phyloP scores from a whole-genome alignment of 2,797 vertebrate species.

The Sebastes iracundus region DNA sequence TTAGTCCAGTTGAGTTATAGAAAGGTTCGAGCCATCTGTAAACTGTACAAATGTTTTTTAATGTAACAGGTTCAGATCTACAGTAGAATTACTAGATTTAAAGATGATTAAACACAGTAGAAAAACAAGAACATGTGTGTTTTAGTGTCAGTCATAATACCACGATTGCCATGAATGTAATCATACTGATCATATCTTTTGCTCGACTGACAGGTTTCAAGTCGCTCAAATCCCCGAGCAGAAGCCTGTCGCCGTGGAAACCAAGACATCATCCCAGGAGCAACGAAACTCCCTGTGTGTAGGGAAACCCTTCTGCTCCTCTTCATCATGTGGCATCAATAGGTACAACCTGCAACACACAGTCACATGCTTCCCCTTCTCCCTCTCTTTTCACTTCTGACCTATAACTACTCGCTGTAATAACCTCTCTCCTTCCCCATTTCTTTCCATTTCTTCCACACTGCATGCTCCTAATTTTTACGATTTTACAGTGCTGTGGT shows the following conservation, averaged over 20 bases:
- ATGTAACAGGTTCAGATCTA: background rate
- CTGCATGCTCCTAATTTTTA: background rate
- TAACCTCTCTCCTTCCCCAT: background rate
- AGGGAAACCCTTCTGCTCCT: constrained; percentile 64
- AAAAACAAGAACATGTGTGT: background rate
- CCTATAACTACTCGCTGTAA: background rate
- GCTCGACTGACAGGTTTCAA: constrained; percentile 85
- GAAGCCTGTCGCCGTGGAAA: constrained; percentile 74
- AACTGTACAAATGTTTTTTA: background rate
- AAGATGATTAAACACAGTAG: background rate
- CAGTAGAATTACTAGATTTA: background rate
- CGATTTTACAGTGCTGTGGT: background rate
- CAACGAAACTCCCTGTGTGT: constrained; percentile 78
- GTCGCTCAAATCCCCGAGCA: constrained; percentile 94
- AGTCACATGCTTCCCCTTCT: too few species aligned
- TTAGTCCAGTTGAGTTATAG: background rate
- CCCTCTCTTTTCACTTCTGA: background rate
- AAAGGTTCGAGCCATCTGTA: background rate
- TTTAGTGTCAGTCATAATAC: too few species aligned
- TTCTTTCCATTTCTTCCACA: background rate
- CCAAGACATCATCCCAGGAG: constrained; percentile 72
- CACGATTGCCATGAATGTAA: background rate
- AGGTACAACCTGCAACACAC: constrained; percentile 76
- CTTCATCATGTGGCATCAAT: constrained; percentile 63
- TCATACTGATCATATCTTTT: background rate